Conservation (phyloP, 2,113 vertebrate species). For the mouse (Mus musculus) region GRCm39 chrX:132877001-132877500, state of each 20-base stretch:
- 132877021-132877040: conserved; percentile 20
- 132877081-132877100: conserved; percentile 48
- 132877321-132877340: conserved; percentile 7
- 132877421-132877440: neutral
- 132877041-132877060: conserved; percentile 26
- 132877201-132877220: neutral
- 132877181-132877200: neutral
- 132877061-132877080: conserved; percentile 53
- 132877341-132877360: neutral
- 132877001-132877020: neutral
- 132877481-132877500: neutral
- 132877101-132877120: neutral
- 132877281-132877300: conserved; percentile 32
- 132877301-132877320: neutral
- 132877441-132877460: neutral
- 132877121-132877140: conserved; percentile 22
- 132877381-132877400: neutral
- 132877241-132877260: neutral
- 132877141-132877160: neutral
- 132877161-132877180: neutral
- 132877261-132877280: neutral
- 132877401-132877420: neutral
- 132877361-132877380: neutral
- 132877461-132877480: neutral
- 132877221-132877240: neutral